Conservation (phyloP, 2,888 invertebrate genomes). For the Dryobotodes eremita region DNA sequence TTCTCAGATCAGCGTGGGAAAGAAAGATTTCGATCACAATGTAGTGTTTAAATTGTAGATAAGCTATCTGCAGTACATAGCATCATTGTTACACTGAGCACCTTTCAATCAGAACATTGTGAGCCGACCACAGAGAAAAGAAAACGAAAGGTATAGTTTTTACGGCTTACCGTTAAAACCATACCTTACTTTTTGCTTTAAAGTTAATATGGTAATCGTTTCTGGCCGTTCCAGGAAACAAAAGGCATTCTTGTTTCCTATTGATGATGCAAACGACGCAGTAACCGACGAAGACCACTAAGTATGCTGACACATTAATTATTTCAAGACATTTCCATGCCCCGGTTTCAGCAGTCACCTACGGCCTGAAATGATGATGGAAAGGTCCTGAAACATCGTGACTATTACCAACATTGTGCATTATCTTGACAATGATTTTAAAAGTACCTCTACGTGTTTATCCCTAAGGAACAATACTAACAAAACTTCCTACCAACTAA, state of each 20-base stretch:
- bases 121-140: constrained; percentile 1
- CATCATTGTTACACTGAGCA: constrained; percentile 32
- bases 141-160: constrained; percentile 4
- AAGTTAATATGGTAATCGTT: background rate
- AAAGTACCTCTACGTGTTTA: constrained; percentile 60
- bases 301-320: background rate
- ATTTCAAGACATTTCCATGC: background rate
- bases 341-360: background rate
- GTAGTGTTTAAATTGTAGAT: constrained; percentile 28
- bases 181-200: background rate
- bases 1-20: constrained; percentile 36
- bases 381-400: background rate
- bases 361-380: background rate
- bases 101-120: constrained; percentile 27
- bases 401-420: background rate
- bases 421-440: constrained; percentile 33
- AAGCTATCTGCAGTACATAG: constrained; percentile 27
- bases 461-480: constrained; percentile 70
- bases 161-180: background rate
- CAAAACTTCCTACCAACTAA: constrained; percentile 79
- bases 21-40: constrained; percentile 51
- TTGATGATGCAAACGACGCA: background rate
- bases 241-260: too few relatives aligned
- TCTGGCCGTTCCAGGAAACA: background rate
- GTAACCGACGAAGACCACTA: background rate